These are phyloP conservation scores for Leptosomus discolor DNA, from an alignment of 2,113 vertebrate genomes.

Conservation along the genomic window DNA sequence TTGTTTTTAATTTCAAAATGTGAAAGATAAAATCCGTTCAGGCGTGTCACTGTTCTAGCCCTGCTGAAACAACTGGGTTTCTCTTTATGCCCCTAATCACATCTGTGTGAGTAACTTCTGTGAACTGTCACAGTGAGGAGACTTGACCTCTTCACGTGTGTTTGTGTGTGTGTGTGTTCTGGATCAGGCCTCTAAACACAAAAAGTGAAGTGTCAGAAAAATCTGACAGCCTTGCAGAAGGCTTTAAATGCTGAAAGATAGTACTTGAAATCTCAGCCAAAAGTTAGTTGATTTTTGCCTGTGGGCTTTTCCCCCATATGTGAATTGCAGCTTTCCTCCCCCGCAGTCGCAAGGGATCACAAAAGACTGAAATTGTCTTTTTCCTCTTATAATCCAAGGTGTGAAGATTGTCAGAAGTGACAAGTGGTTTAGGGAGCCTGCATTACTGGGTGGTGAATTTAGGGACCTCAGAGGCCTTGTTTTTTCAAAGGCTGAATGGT, in stretches of 20 bases:
- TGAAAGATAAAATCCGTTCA: background rate
- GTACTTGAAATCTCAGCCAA: constrained; percentile 9
- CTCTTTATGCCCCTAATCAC: background rate
- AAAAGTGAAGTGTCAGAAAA: constrained; percentile 14
- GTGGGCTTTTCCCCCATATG: background rate
- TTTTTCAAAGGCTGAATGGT: background rate
- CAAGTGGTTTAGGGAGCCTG: background rate
- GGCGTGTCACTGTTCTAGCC: background rate
- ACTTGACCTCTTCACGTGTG: background rate
- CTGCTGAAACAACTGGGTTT: background rate
- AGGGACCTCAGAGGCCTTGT: background rate
- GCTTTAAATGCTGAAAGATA: constrained; percentile 22
- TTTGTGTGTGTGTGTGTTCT: background rate
- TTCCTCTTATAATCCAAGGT: background rate
- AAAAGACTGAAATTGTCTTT: background rate
- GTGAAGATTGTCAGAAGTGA: constrained; percentile 28
- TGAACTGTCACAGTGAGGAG: background rate
- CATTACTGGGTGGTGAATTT: background rate
- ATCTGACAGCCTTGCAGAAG: constrained; percentile 18
- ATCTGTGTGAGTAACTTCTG: background rate
- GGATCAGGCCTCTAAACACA: background rate
- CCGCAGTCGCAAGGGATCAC: background rate
- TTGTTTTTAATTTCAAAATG: background rate
- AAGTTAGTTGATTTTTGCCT: constrained; percentile 51
- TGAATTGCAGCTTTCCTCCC: background rate